Evolutionary conservation across 2,113 vertebrate species (phyloP).

Genomic region (Hystrix cristata): DNA sequence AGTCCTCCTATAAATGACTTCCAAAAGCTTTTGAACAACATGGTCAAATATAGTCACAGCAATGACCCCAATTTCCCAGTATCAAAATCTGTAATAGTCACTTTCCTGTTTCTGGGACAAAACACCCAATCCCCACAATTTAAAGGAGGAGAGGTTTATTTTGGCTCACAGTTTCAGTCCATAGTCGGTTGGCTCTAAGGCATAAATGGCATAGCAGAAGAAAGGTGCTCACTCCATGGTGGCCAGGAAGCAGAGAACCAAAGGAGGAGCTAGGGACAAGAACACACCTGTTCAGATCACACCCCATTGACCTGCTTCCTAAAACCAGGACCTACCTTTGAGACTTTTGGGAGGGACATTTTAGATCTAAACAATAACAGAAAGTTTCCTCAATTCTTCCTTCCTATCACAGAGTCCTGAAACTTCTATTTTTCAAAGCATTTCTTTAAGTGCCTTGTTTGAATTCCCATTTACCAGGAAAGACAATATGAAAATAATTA

Average conservation of each 20-base stretch:
- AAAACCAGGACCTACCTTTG: too few relatives aligned
- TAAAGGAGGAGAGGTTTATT: not conserved
- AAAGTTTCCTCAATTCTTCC: not conserved
- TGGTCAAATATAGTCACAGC: not conserved
- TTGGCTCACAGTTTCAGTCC: not conserved
- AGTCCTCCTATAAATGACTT: not conserved
- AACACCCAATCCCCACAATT: not conserved
- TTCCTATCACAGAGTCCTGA: constrained; percentile 26
- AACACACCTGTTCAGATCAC: too few relatives aligned
- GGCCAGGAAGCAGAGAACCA: too few relatives aligned
- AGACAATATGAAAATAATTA: constrained; percentile 34
- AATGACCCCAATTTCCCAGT: not conserved
- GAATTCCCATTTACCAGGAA: not conserved
- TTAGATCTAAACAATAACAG: not conserved
- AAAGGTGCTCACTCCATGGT: not conserved
- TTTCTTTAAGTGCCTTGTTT: not conserved
- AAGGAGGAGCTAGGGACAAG: too few relatives aligned
- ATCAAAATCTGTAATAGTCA: not conserved
- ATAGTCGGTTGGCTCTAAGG: not conserved
- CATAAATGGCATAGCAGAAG: not conserved
- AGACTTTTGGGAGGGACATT: too few relatives aligned
- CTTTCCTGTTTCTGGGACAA: not conserved
- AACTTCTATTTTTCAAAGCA: constrained; percentile 34
- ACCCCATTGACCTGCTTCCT: too few relatives aligned
- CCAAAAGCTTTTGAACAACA: not conserved